These are phyloP conservation scores for Maconellicoccus hirsutus DNA, from an alignment of 1,140 invertebrate genomes.

Conservation along the genomic window DNA sequence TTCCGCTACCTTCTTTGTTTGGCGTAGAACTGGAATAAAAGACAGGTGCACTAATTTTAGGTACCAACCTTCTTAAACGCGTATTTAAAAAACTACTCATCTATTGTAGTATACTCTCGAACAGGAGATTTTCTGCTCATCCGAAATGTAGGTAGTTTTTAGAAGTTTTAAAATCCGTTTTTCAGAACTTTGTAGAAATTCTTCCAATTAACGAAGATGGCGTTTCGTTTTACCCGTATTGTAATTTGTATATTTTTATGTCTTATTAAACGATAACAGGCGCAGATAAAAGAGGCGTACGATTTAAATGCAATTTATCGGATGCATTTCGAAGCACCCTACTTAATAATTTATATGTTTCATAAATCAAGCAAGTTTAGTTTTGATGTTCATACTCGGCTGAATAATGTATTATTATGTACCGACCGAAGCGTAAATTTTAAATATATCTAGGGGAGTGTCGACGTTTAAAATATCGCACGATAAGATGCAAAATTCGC, in stretches of 20 bases:
- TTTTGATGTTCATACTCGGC: slow-evolving; percentile 7
- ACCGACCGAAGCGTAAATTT: background rate
- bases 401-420: slow-evolving; percentile 10
- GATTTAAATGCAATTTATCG: slow-evolving; percentile 9
- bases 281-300: background rate
- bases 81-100: background rate
- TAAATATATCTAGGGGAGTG: slow-evolving; percentile 4
- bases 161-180: too few species aligned
- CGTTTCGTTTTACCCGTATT: background rate
- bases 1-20: background rate
- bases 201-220: background rate
- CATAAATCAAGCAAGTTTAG: background rate
- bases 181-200: too few species aligned
- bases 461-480: background rate
- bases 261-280: background rate
- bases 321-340: background rate
- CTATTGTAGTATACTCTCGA: background rate
- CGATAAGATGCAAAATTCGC: background rate
- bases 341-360: background rate
- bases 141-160: too few species aligned
- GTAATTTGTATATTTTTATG: background rate
- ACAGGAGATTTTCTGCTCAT: background rate
- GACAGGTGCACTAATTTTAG: background rate
- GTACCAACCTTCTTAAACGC: background rate
- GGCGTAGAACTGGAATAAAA: slow-evolving; percentile 3